phyloP scores from a whole-genome alignment of 2,888 invertebrate genomes.

The Leptopterna dolabrata region DNA sequence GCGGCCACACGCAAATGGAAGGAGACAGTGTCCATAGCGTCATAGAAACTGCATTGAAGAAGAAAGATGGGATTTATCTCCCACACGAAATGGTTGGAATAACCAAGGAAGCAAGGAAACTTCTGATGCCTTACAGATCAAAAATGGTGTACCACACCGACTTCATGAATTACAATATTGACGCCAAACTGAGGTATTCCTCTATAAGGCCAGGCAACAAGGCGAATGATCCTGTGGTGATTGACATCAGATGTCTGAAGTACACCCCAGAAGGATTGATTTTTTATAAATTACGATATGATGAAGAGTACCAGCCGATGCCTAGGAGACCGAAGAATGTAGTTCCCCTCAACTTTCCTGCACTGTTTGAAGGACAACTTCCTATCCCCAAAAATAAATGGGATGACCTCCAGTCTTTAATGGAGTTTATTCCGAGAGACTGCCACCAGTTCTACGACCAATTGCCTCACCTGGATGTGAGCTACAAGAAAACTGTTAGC shows the following conservation, averaged over 20 bases:
- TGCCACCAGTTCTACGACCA: conserved; percentile 27
- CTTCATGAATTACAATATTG: not conserved
- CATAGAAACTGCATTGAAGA: not conserved
- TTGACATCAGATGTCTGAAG: conserved; percentile 5
- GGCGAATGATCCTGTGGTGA: not conserved
- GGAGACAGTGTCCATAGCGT: conserved; percentile 20
- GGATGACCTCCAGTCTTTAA: conserved; percentile 15
- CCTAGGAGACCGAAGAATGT: not conserved
- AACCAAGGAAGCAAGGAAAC: not conserved
- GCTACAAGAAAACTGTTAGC: not conserved
- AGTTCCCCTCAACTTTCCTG: no score
- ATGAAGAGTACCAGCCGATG: not conserved
- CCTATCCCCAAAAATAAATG: conserved; percentile 9
- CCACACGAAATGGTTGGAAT: conserved; percentile 12
- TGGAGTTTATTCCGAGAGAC: not conserved
- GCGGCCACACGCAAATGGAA: conserved; percentile 49
- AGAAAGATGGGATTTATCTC: conserved; percentile 18
- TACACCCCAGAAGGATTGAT: conserved; percentile 18
- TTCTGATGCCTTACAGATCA: not conserved
- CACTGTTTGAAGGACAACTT: not conserved
- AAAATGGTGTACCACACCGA: not conserved
- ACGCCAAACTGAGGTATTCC: not conserved
- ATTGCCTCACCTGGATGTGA: not conserved
- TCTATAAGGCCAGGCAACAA: conserved; percentile 32
- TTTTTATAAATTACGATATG: not conserved